A percentile compares a stretch with the other conserved stretches of the same genome.
Evolutionary conservation across 2,797 vertebrate species (phyloP).

Genomic region (Phalanger gymnotis): DNA sequence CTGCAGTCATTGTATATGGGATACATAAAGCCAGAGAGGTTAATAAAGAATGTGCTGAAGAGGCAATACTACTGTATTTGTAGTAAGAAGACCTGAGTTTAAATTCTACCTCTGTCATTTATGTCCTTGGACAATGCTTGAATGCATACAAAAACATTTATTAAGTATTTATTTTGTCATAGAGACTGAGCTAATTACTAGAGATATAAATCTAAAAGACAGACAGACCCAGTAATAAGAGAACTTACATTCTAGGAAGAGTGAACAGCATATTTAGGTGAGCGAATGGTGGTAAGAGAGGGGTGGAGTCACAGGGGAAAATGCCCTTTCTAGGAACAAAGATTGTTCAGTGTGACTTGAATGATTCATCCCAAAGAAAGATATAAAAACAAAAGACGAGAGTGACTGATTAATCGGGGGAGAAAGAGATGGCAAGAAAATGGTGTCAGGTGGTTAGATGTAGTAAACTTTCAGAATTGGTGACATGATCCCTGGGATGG

Average conservation of each 20-base stretch:
- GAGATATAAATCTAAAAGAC: neutral
- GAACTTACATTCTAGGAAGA: neutral
- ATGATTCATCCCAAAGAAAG: neutral
- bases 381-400: neutral
- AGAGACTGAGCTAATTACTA: neutral
- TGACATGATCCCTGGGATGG: neutral
- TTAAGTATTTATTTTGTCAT: neutral
- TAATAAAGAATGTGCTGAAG: neutral
- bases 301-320: neutral
- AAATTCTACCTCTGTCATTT: neutral
- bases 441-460: neutral
- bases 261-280: neutral
- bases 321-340: neutral
- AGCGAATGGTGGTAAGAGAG: neutral
- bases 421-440: neutral
- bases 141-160: neutral
- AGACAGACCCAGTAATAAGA: neutral
- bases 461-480: neutral
- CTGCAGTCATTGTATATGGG: neutral
- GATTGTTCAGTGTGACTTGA: neutral
- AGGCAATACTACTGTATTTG: neutral
- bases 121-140: neutral
- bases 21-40: neutral
- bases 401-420: neutral
- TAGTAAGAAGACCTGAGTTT: neutral